Conservation (phyloP, 92 coral and sea anemone genomes). For the Parazoanthus darwini region DNA sequence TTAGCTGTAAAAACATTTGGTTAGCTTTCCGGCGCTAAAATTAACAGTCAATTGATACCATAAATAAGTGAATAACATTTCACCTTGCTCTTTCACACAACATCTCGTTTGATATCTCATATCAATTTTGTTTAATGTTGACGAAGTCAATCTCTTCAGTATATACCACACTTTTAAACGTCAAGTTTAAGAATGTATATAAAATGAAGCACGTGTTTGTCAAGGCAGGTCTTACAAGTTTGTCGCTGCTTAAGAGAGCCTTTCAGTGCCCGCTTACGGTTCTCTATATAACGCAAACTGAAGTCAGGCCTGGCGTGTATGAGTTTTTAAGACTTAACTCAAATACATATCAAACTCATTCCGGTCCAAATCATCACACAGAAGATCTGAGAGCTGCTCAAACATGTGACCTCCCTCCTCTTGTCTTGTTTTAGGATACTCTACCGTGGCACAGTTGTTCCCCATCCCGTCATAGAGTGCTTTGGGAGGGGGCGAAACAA, state of each 20-base stretch:
- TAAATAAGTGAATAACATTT: not conserved
- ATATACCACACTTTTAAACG: not conserved
- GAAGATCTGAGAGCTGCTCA: slow-evolving; percentile 82
- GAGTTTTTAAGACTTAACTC: not conserved
- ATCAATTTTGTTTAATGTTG: too few relatives aligned
- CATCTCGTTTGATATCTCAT: not conserved
- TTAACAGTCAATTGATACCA: not conserved
- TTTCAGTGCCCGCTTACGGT: not conserved
- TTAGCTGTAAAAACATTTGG: not conserved
- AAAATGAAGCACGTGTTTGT: not conserved
- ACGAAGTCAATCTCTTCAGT: not conserved
- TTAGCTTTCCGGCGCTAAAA: not conserved
- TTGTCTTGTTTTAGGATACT: slow-evolving; percentile 40
- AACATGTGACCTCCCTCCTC: slow-evolving; percentile 63
- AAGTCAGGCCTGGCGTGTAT: too few relatives aligned
- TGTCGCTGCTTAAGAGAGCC: not conserved
- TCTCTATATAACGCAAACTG: not conserved
- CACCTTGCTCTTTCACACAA: not conserved
- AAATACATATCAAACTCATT: slow-evolving; percentile 96
- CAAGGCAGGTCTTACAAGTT: not conserved
- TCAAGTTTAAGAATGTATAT: too few relatives aligned
- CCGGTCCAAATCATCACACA: slow-evolving; percentile 90
- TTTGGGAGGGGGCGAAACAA: slow-evolving; percentile 55
- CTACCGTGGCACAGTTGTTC: slow-evolving; percentile 21
- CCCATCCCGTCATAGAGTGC: slow-evolving; percentile 21